Evolutionary conservation across 2,113 vertebrate genomes (phyloP), one percentile per base, ranked within the genome.

Genomic region (Eira barbara): DNA sequence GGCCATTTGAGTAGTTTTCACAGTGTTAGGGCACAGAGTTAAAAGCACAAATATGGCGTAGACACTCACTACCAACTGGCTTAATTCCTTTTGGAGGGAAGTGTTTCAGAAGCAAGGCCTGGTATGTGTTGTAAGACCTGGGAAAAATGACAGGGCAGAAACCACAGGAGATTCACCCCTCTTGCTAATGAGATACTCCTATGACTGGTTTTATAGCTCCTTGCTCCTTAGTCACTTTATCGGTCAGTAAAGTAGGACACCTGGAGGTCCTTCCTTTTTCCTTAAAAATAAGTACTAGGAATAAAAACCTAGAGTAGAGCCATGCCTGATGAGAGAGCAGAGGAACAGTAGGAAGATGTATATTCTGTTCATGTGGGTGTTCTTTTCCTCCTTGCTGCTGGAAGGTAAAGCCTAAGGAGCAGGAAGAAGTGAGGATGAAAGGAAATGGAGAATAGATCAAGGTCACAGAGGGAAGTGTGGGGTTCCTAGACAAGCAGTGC

Each of bases 251-350:
- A 92, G n/a, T 69, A 76, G 61, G 52, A n/a, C 8, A 90, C 20
- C 39, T 94, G 6, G 52, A 79, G 10, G 42, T 91, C 63, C 27
- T 91, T 79, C 47, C 82, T 65, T 84, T 81, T 95, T 94, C 36
- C 31, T 88, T 91, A 90, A 91, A 94, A 95, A 45, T 90, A 83
- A 92, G 13, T 74, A 17, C 20, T 63, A 81, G 27, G 89, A 93
- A 71, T 96, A 93, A 69, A 84, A 79, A 29, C 57, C 47, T 55
- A 36, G 93, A 69, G 42, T 69, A 69, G 39, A 63, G 17, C 23
- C 67, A 67, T 83, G 63, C 21, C 80, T 80, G 36, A 61, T 73
- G 84, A 94, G 27, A 69, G 57, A 74, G 39, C 91, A 67, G 23
- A 92, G 13, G 21, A 94, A 36, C 36, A n/a, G 42, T 86, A n/a